Conservation (phyloP, 2,797 vertebrate species). For the Salarias fasciatus region DNA sequence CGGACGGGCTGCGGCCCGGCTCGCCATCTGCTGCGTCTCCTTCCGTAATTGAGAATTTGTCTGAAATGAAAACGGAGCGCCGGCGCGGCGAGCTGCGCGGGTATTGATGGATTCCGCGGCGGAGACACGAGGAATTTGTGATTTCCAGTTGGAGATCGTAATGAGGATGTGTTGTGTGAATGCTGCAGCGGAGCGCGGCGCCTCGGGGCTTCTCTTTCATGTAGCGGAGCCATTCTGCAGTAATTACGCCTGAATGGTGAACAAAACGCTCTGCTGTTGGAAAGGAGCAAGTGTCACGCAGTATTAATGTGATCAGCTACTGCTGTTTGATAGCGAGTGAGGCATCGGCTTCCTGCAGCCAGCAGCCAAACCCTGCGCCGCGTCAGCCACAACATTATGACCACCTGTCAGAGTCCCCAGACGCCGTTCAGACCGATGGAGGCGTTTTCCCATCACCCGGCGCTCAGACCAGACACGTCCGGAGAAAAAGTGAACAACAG, state of each 20-base stretch:
- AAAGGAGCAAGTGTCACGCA: conserved; percentile 46
- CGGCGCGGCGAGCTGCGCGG: conserved; percentile 8
- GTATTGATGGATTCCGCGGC: conserved; percentile 21
- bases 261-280: conserved; percentile 47
- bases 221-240: conserved; percentile 40
- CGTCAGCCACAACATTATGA: too few species aligned
- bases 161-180: conserved; percentile 63
- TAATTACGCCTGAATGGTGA: conserved; percentile 41
- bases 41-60: conserved; percentile 42
- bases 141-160: conserved; percentile 50
- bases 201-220: conserved; percentile 53
- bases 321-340: conserved; percentile 10
- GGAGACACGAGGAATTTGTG: conserved; percentile 25
- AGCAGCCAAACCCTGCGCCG: conserved; percentile 20
- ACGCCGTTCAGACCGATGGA: too few species aligned
- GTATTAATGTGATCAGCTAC: conserved; percentile 48
- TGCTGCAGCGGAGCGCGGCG: conserved; percentile 56
- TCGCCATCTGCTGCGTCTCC: conserved; percentile 31
- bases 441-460: too few species aligned
- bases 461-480: too few species aligned
- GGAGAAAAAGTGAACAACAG: too few species aligned
- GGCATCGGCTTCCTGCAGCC: conserved; percentile 9
- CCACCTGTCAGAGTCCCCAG: too few species aligned
- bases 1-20: too few species aligned
- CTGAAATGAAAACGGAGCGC: conserved; percentile 35